Percentiles rank a stretch among this genome's conserved stretches.
phyloP scores from a whole-genome alignment of 2,797 vertebrate species.

The Aldrovandia affinis region DNA sequence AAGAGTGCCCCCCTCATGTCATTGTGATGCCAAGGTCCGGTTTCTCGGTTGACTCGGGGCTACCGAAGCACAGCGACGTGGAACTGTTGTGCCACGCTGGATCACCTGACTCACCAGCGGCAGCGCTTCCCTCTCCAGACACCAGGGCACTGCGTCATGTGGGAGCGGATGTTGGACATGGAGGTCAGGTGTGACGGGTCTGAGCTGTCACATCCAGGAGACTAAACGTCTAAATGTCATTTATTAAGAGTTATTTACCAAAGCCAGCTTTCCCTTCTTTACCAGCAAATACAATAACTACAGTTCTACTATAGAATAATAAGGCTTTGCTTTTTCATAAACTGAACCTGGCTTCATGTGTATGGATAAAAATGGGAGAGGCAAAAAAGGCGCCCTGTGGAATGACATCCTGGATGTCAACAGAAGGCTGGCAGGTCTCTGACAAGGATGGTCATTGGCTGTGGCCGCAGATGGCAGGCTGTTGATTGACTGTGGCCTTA shows the following conservation, averaged over 20 bases:
- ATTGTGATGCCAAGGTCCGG: no score
- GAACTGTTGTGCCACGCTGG: neutral
- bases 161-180: neutral
- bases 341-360: neutral
- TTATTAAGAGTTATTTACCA: neutral
- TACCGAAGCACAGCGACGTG: neutral
- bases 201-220: neutral
- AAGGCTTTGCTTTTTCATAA: no score
- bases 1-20: neutral
- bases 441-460: neutral
- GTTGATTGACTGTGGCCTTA: constrained; percentile 7
- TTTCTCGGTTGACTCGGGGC: neutral
- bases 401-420: neutral
- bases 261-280: neutral
- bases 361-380: neutral
- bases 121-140: neutral
- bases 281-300: neutral
- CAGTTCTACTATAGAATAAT: neutral
- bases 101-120: neutral
- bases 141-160: neutral
- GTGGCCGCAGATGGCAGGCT: neutral
- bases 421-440: neutral
- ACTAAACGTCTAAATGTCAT: neutral
- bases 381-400: neutral
- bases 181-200: neutral